Evolutionary conservation across 2,888 invertebrate species (phyloP).

Genomic region (Agrochola litura): DNA sequence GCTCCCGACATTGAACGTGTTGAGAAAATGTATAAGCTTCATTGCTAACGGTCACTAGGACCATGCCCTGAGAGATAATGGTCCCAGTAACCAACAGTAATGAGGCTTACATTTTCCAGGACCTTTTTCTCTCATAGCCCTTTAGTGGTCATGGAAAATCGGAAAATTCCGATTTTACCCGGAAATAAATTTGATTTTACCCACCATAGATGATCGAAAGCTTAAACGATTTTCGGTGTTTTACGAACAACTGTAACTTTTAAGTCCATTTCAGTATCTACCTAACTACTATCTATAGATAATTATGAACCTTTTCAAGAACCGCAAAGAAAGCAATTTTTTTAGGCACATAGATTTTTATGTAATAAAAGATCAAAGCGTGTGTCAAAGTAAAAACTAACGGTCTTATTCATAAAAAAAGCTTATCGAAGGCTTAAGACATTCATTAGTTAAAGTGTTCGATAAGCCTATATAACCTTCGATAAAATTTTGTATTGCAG

Average conservation of each 20-base stretch:
- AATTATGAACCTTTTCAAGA: neutral
- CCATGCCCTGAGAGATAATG: neutral
- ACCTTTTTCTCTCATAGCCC: neutral
- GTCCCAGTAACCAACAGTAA: neutral
- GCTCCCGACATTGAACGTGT: too few species aligned
- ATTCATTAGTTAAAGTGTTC: too few species aligned
- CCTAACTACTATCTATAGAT: neutral
- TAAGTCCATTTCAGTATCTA: neutral
- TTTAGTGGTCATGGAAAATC: neutral
- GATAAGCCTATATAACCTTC: too few species aligned
- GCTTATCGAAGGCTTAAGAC: too few species aligned
- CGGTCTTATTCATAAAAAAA: too few species aligned
- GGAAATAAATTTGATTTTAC: neutral
- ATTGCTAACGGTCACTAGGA: too few species aligned
- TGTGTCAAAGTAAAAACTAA: neutral
- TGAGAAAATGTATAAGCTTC: too few species aligned
- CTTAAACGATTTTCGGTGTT: too few species aligned
- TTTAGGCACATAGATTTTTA: neutral
- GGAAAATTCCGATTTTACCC: neutral
- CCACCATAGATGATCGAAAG: too few species aligned
- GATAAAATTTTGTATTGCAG: too few species aligned
- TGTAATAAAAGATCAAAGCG: neutral
- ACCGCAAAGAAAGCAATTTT: neutral
- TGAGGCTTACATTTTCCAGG: neutral
- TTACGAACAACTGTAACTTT: neutral